phyloP scores from a whole-genome alignment of 2,797 vertebrate genomes.

The Sebastes ruberrimus region DNA sequence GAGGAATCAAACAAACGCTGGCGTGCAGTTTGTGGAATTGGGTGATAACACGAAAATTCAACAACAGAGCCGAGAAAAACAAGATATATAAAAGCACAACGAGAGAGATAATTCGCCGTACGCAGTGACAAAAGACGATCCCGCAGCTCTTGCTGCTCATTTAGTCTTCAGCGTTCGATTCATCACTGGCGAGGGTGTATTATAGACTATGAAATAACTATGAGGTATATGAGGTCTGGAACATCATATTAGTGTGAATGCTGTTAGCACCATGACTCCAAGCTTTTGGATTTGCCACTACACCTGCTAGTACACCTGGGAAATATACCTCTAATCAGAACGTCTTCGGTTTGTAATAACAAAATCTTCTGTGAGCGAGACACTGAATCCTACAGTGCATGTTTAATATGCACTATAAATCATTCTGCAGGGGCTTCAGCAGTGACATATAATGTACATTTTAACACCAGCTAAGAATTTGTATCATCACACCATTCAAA shows the following conservation, averaged over 20 bases:
- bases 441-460: background rate
- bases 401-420: background rate
- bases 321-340: background rate
- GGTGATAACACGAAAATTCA: constrained; percentile 39
- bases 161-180: background rate
- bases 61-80: constrained; percentile 4
- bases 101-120: constrained; percentile 9
- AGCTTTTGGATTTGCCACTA: background rate
- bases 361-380: background rate
- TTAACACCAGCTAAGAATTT: background rate
- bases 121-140: background rate
- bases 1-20: constrained; percentile 14
- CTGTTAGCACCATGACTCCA: background rate
- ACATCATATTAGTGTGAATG: background rate
- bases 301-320: background rate
- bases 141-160: background rate
- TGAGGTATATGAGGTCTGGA: background rate
- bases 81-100: constrained; percentile 20
- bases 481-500: background rate
- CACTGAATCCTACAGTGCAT: background rate
- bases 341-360: background rate
- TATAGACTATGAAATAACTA: background rate
- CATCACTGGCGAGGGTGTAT: background rate
- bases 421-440: background rate
- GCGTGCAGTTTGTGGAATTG: constrained; percentile 17